Conservation (phyloP, 2,797 vertebrate genomes). For the Podarcis lilfordi region DNA sequence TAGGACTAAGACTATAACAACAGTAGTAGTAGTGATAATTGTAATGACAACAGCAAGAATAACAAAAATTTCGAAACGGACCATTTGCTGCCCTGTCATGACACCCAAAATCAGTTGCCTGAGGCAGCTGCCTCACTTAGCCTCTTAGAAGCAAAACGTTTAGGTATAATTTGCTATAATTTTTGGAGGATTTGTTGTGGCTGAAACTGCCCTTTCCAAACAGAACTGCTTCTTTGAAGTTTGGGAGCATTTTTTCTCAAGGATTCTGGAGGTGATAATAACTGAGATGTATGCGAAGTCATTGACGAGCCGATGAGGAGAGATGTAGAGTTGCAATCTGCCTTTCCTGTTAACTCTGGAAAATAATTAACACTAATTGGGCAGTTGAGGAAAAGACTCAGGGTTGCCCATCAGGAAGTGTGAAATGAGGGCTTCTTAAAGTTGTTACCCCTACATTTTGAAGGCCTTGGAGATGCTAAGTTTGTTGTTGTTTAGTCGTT, state of each 20-base stretch:
- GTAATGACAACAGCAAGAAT: neutral
- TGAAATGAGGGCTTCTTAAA: neutral
- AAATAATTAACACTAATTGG: neutral
- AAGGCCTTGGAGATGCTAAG: neutral
- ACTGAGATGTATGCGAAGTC: neutral
- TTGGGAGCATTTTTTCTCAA: neutral
- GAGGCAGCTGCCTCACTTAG: neutral
- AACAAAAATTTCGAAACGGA: neutral
- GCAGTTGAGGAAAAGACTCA: neutral
- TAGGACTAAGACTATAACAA: neutral
- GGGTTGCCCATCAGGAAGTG: neutral
- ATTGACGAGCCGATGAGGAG: neutral
- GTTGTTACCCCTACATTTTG: neutral
- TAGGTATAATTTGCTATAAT: neutral
- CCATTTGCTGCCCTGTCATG: neutral
- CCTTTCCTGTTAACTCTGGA: too few relatives aligned
- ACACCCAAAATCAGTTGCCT: neutral
- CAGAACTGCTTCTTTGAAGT: neutral
- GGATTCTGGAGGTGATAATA: neutral
- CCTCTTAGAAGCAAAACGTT: neutral
- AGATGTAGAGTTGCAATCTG: neutral
- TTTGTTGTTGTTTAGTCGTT: too few relatives aligned
- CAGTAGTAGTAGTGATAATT: too few relatives aligned
- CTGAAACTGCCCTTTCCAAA: neutral
- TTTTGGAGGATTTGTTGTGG: neutral